phyloP scores from a whole-genome alignment of 1,140 invertebrate species.

The Eriosoma lanigerum region DNA sequence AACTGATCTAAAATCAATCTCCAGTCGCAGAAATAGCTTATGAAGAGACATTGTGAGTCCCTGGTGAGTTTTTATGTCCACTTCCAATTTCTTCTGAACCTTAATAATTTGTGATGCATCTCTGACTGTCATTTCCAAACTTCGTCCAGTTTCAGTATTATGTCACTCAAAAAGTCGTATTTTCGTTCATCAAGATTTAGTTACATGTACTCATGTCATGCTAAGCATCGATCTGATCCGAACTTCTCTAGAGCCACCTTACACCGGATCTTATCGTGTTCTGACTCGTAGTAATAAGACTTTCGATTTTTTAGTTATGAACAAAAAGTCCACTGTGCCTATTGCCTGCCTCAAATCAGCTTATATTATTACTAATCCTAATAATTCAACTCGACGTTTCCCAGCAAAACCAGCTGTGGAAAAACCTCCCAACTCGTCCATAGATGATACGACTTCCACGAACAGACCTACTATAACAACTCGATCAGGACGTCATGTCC shows the following conservation, averaged over 20 bases:
- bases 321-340: neutral
- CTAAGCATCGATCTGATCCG: neutral
- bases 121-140: no score
- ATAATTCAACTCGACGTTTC: neutral
- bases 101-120: no score
- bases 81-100: neutral
- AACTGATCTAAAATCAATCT: constrained; percentile 16
- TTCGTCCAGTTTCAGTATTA: no score
- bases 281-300: neutral
- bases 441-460: neutral
- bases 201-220: neutral
- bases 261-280: neutral
- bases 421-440: neutral
- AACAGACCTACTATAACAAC: neutral
- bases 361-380: constrained; percentile 27
- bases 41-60: constrained; percentile 34
- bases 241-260: neutral
- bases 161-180: neutral
- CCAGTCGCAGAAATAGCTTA: constrained; percentile 43
- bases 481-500: no score
- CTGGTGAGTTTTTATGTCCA: constrained; percentile 37
- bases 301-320: neutral
- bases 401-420: neutral
- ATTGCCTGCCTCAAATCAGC: constrained; percentile 1
- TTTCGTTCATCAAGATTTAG: constrained; percentile 6